A percentile compares a stretch with the other conserved stretches of the same genome.
These are phyloP conservation scores for Onychostruthus taczanowskii DNA, from an alignment of 2,113 vertebrate genomes.

Conservation along the genomic window DNA sequence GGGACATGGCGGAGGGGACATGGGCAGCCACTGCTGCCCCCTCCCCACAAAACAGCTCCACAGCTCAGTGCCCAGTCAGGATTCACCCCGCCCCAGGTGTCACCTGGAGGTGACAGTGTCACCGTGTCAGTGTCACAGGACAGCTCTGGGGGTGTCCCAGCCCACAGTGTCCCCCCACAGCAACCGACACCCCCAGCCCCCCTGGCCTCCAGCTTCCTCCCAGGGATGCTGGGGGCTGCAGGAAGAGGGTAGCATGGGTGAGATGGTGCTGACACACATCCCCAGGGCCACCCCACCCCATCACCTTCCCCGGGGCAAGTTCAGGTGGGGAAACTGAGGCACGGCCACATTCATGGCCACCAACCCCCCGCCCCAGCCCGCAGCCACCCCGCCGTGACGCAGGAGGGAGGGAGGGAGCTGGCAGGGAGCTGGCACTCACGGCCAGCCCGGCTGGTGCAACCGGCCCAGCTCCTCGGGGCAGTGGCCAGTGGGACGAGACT, in stretches of 20 bases:
- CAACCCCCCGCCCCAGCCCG: not conserved
- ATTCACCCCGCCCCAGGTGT: fast-evolving
- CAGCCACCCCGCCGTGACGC: not conserved
- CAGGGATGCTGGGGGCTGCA: not conserved
- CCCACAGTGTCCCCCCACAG: not conserved
- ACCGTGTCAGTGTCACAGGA: not conserved
- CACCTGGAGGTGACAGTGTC: not conserved
- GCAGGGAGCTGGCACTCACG: not conserved
- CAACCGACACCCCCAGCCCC: fast-evolving
- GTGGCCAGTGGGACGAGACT: not conserved
- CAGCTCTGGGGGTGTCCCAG: not conserved
- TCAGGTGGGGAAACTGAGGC: constrained; percentile 17
- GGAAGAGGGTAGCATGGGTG: fast-evolving
- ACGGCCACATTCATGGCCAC: not conserved
- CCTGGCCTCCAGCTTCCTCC: fast-evolving
- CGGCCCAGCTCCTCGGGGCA: not conserved
- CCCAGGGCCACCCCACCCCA: not conserved
- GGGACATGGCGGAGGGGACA: not conserved
- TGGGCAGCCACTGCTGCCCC: fast-evolving
- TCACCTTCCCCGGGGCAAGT: not conserved
- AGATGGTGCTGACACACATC: fast-evolving
- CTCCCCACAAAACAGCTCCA: not conserved
- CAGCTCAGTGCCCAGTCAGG: not conserved
- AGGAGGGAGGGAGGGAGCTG: not conserved
- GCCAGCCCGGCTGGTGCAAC: constrained; percentile 13